phyloP scores from a whole-genome alignment of 2,113 vertebrate species.

The Leptodactylus fuscus region DNA sequence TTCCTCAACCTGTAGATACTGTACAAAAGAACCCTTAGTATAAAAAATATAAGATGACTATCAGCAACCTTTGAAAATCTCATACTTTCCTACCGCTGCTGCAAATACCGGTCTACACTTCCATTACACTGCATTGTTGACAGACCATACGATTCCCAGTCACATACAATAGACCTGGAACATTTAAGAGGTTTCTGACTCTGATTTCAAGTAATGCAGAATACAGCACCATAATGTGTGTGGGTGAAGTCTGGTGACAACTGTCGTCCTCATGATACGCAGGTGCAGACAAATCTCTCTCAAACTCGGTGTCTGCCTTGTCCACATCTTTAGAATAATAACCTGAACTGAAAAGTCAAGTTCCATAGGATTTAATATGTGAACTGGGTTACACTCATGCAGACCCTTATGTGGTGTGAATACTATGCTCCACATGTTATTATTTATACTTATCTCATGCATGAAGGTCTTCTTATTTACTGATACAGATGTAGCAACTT shows the following conservation, averaged over 20 bases:
- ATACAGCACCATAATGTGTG: slow-evolving; percentile 18
- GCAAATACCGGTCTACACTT: background rate
- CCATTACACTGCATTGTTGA: background rate
- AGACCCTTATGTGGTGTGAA: too few relatives aligned
- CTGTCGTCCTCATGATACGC: background rate
- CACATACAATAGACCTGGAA: background rate
- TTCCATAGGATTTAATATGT: background rate
- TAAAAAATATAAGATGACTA: background rate
- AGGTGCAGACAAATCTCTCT: too few relatives aligned
- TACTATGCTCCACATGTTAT: too few relatives aligned
- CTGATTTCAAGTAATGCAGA: background rate
- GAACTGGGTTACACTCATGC: too few relatives aligned
- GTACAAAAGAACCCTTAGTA: too few relatives aligned
- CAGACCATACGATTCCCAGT: background rate
- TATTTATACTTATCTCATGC: too few relatives aligned
- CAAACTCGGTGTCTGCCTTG: background rate
- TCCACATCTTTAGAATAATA: background rate
- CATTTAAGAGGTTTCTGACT: background rate
- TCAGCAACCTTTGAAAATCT: background rate
- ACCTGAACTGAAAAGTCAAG: background rate
- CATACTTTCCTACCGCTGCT: background rate
- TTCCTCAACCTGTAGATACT: background rate
- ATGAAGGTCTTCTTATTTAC: too few relatives aligned
- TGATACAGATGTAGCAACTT: too few relatives aligned
- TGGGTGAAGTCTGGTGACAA: slow-evolving; percentile 29